Conservation (phyloP, 1,140 invertebrate genomes). For the Drosophila lacertosa region DNA sequence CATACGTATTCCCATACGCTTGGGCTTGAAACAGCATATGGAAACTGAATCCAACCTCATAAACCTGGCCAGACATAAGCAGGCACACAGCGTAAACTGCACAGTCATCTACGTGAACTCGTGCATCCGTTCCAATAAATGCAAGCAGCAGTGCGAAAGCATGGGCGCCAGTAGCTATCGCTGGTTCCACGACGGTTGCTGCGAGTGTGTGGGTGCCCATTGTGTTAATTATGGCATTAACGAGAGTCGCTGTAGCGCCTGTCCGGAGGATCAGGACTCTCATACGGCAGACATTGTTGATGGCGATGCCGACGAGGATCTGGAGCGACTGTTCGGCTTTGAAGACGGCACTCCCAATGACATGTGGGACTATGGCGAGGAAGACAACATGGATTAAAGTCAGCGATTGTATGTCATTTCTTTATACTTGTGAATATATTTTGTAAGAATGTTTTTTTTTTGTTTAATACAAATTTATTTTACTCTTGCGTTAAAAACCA, state of each 20-base stretch:
- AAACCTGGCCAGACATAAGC: slow-evolving; percentile 77
- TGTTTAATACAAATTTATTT: no score
- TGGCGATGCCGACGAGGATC: slow-evolving; percentile 57
- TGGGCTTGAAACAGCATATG: slow-evolving; percentile 56
- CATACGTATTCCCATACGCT: slow-evolving; percentile 87
- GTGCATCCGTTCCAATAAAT: slow-evolving; percentile 95
- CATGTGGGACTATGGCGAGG: slow-evolving; percentile 69
- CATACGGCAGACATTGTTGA: slow-evolving; percentile 22
- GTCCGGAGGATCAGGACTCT: slow-evolving; percentile 70
- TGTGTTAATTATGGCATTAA: slow-evolving; percentile 97
- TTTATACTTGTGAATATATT: no score
- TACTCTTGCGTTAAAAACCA: no score
- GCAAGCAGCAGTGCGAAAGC: slow-evolving; percentile 75
- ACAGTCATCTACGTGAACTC: slow-evolving; percentile 96
- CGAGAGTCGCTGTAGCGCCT: slow-evolving; percentile 86
- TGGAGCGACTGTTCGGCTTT: slow-evolving; percentile 51
- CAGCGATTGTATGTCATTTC: no score
- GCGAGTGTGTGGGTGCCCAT: slow-evolving; percentile 95
- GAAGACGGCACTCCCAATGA: slow-evolving; percentile 58
- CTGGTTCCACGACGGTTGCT: slow-evolving; percentile 98
- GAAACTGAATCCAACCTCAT: slow-evolving; percentile 85
- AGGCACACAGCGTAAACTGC: slow-evolving; percentile 90
- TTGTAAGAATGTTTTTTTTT: no score
- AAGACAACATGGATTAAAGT: slow-evolving; percentile 37
- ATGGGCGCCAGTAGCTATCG: slow-evolving; percentile 85